A percentile compares a stretch with the other conserved stretches of the same genome.
phyloP scores from a whole-genome alignment of 2,113 vertebrate species.

The Struthidea cinerea region DNA sequence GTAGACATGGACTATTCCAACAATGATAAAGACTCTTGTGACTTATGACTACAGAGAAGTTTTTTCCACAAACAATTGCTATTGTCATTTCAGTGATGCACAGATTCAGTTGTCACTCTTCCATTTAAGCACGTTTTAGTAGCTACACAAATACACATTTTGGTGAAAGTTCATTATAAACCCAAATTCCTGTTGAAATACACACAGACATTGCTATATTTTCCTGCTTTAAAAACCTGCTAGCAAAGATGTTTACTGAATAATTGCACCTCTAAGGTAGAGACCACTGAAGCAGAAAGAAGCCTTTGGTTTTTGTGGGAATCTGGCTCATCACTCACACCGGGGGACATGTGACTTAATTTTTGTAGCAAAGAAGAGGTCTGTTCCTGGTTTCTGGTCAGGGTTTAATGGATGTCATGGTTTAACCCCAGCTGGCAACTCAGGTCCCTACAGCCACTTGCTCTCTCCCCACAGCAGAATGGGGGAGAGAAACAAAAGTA shows the following conservation, averaged over 20 bases:
- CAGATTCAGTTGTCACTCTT: neutral
- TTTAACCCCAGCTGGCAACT: neutral
- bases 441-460: neutral
- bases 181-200: neutral
- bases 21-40: neutral
- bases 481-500: neutral
- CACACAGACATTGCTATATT: neutral
- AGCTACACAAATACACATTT: neutral
- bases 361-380: neutral
- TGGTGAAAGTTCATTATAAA: neutral
- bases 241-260: neutral
- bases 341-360: neutral
- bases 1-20: neutral
- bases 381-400: neutral
- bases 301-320: neutral
- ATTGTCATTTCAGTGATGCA: neutral
- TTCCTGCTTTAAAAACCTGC: neutral
- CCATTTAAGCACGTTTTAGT: neutral
- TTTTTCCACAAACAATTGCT: neutral
- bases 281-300: neutral
- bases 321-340: neutral
- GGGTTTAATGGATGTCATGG: neutral
- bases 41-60: neutral
- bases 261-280: neutral
- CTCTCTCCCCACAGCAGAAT: neutral